Conservation (phyloP, 2,113 vertebrate species). For the Pagrus major region DNA sequence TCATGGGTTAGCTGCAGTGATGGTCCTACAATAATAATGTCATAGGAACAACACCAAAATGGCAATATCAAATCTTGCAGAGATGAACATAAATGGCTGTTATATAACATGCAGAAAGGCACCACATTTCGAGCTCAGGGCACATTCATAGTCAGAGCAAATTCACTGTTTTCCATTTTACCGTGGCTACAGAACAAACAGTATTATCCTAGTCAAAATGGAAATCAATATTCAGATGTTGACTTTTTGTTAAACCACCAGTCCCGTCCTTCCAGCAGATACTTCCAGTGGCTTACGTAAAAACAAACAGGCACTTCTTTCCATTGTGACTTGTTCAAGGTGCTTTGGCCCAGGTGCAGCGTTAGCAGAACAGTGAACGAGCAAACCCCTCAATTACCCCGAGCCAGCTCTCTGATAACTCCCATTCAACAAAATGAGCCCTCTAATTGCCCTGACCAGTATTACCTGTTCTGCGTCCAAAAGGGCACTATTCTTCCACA, state of each 20-base stretch:
- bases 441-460: slow-evolving; percentile 79
- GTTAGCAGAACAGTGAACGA: slow-evolving; percentile 69
- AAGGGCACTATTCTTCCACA: slow-evolving; percentile 72
- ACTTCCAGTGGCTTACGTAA: slow-evolving; percentile 30
- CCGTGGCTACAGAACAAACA: slow-evolving; percentile 22
- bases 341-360: slow-evolving; percentile 72
- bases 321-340: slow-evolving; percentile 67
- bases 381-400: slow-evolving; percentile 78
- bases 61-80: too few species aligned
- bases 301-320: slow-evolving; percentile 65
- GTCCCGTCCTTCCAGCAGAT: slow-evolving; percentile 20
- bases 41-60: too few species aligned
- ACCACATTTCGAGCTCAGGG: neutral
- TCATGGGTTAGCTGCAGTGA: too few species aligned
- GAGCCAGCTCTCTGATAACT: slow-evolving; percentile 66
- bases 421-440: slow-evolving; percentile 74
- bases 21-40: too few species aligned
- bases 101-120: neutral
- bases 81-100: neutral
- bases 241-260: slow-evolving; percentile 35
- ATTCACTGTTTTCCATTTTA: neutral
- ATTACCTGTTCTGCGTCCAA: slow-evolving; percentile 80
- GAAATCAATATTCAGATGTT: slow-evolving; percentile 36
- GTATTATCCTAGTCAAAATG: slow-evolving; percentile 20
- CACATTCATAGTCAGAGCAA: neutral